These are phyloP conservation scores for Conchocele bisecta DNA, from an alignment of 2,888 invertebrate species.

Conservation along the genomic window DNA sequence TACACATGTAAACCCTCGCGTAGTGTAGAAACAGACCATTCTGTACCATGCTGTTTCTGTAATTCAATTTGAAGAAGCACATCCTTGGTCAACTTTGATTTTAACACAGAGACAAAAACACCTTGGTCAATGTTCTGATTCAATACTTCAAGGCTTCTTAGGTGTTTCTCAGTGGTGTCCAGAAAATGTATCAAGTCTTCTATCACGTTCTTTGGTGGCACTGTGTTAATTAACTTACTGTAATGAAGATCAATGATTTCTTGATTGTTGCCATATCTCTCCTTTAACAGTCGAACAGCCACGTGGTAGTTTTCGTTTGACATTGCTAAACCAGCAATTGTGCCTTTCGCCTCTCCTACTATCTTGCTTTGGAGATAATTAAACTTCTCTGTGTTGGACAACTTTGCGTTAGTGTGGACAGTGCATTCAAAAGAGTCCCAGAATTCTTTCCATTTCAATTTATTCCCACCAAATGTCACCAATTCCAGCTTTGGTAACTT, in stretches of 20 bases:
- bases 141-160: constrained; percentile 13
- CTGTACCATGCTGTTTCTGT: background rate
- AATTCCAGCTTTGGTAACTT: constrained; percentile 24
- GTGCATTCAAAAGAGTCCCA: constrained; percentile 29
- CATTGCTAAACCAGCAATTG: constrained; percentile 24
- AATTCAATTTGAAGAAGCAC: constrained; percentile 20
- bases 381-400: constrained; percentile 42
- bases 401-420: constrained; percentile 29
- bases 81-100: constrained; percentile 2
- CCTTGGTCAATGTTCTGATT: constrained; percentile 18
- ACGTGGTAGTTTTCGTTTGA: constrained; percentile 38
- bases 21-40: constrained; percentile 1
- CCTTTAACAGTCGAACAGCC: constrained; percentile 17
- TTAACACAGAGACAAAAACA: constrained; percentile 22
- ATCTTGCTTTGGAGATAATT: constrained; percentile 34
- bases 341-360: constrained; percentile 3
- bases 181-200: background rate
- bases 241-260: constrained; percentile 42
- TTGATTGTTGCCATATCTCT: constrained; percentile 28
- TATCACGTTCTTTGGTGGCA: background rate
- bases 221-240: constrained; percentile 16
- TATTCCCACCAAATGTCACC: constrained; percentile 13
- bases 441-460: constrained; percentile 20
- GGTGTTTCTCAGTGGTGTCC: background rate
- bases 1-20: constrained; percentile 15